phyloP scores from a whole-genome alignment of 2,113 vertebrate genomes.

The Mobula birostris region DNA sequence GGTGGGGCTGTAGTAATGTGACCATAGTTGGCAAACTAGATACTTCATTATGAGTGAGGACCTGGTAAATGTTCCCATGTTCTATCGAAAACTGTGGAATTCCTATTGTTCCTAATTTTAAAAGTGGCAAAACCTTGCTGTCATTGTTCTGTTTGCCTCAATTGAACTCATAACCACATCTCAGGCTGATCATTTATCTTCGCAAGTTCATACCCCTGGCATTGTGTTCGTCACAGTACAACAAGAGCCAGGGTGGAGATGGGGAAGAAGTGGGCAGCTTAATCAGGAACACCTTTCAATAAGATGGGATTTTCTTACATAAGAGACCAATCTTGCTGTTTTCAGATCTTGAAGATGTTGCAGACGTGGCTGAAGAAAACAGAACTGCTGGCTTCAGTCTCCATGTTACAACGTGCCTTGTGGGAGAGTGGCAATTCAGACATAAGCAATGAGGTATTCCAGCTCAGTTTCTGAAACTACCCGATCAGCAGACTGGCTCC shows the following conservation, averaged over 20 bases:
- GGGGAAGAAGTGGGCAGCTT: not conserved
- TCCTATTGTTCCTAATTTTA: not conserved
- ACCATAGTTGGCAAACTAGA: not conserved
- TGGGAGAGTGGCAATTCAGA: not conserved
- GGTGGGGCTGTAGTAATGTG: not conserved
- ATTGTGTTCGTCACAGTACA: not conserved
- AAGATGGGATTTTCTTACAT: not conserved
- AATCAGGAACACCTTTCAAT: not conserved
- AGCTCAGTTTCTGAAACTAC: constrained; percentile 30
- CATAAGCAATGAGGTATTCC: constrained; percentile 33
- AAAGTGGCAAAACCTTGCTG: not conserved
- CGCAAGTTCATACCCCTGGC: not conserved
- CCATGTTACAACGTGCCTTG: not conserved
- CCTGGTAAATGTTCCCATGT: not conserved
- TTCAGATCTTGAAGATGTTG: not conserved
- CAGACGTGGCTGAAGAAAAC: not conserved
- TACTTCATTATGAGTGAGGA: not conserved
- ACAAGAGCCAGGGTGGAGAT: not conserved
- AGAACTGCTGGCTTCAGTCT: not conserved
- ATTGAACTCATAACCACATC: not conserved
- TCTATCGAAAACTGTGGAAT: not conserved
- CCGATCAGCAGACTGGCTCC: not conserved
- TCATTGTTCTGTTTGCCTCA: not conserved
- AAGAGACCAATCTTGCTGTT: not conserved
- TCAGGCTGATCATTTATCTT: not conserved